A percentile compares a stretch with the other conserved stretches of the same genome.
phyloP scores from a whole-genome alignment of 2,888 invertebrate species.

The Plusia festucae region DNA sequence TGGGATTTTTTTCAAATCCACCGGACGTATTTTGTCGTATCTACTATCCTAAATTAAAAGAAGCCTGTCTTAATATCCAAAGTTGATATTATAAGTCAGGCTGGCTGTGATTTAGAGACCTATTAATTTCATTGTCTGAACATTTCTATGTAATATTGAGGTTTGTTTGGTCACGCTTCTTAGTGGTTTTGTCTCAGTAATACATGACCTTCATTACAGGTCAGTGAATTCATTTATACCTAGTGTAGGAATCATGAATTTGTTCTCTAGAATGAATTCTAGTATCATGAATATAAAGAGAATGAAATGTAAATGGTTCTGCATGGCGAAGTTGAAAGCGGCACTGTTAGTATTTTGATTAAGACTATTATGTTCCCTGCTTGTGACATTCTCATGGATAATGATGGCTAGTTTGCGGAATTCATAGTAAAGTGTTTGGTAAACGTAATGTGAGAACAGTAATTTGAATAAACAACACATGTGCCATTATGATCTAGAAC shows the following conservation, averaged over 20 bases:
- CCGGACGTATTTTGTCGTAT: background rate
- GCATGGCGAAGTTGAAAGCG: too few species aligned
- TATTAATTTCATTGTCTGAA: background rate
- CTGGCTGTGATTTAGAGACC: background rate
- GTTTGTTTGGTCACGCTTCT: slow-evolving; percentile 45
- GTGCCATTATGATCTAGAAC: too few species aligned
- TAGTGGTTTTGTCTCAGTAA: slow-evolving; percentile 29
- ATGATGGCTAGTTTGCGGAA: background rate
- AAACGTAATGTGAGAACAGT: background rate
- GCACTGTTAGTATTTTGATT: background rate
- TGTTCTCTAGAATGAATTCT: background rate
- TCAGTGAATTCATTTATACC: slow-evolving; percentile 28
- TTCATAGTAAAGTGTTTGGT: background rate
- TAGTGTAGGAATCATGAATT: background rate
- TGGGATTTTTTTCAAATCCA: background rate
- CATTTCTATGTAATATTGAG: slow-evolving; percentile 12
- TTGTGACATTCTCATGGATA: background rate
- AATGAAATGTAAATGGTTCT: background rate
- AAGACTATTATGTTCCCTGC: background rate
- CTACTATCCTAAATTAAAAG: background rate
- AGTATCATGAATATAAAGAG: background rate
- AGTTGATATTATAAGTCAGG: too few species aligned
- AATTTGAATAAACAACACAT: background rate
- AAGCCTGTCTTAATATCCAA: background rate
- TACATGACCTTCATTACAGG: slow-evolving; percentile 29